These are phyloP conservation scores for Ianthella basta DNA, from an alignment of 37 sponge, comb jelly and placozoan species.

Conservation along the genomic window DNA sequence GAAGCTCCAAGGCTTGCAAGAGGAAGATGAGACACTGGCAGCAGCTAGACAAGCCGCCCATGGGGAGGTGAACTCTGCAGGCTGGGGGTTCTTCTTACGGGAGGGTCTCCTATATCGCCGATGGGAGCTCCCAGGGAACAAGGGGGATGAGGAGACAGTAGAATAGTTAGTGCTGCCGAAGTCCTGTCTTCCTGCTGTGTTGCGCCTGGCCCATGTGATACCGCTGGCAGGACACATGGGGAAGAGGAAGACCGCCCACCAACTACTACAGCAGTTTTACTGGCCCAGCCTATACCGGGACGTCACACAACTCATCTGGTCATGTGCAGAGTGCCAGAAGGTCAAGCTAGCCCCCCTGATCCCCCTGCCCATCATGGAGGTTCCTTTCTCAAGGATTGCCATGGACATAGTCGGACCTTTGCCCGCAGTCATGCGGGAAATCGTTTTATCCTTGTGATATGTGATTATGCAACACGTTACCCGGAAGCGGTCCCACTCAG, in stretches of 20 bases:
- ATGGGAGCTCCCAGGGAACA: too few relatives aligned
- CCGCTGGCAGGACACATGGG: constrained; percentile 62
- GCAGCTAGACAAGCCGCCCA: constrained; percentile 10
- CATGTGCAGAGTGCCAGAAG: not conserved
- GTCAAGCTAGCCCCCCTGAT: constrained; percentile 48
- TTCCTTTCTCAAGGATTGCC: constrained; percentile 63
- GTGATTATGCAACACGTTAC: constrained; percentile 69
- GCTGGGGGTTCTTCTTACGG: constrained; percentile 6
- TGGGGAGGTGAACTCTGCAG: not conserved
- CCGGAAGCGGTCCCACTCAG: constrained; percentile 48
- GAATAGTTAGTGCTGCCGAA: constrained; percentile 59
- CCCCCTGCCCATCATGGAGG: constrained; percentile 46
- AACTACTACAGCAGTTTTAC: constrained; percentile 47
- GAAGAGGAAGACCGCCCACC: constrained; percentile 44
- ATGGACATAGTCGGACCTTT: constrained; percentile 72
- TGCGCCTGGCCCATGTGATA: constrained; percentile 45
- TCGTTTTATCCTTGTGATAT: constrained; percentile 48
- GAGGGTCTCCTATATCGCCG: too few relatives aligned
- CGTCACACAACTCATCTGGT: not conserved
- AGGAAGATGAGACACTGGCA: constrained; percentile 27
- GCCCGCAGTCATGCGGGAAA: constrained; percentile 42
- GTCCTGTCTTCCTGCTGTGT: constrained; percentile 5
- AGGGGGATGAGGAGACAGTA: not conserved
- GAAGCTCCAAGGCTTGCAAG: too few relatives aligned
- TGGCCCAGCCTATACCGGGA: constrained; percentile 11